Evolutionary conservation across 2,888 invertebrate species (phyloP).

Genomic region (Cantharis rufa): DNA sequence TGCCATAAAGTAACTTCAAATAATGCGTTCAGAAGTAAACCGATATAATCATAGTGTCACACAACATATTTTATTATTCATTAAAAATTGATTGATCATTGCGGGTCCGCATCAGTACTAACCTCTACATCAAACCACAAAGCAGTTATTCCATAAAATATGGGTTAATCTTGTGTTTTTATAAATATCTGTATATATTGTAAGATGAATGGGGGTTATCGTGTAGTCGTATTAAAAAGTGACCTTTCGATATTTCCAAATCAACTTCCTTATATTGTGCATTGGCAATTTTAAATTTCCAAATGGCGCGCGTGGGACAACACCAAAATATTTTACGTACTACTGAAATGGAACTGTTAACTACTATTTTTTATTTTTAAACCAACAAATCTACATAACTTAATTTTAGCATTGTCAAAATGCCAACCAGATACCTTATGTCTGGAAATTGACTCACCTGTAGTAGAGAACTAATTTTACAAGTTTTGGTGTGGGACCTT

Average conservation of each 20-base stretch:
- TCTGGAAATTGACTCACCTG: slow-evolving; percentile 1
- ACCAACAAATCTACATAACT: neutral
- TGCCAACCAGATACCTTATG: slow-evolving; percentile 13
- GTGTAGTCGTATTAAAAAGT: neutral
- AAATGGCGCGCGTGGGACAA: neutral
- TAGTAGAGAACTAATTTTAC: neutral
- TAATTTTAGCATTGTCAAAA: slow-evolving; percentile 16
- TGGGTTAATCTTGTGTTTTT: neutral
- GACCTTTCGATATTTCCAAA: neutral
- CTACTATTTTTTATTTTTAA: neutral
- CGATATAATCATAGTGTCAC: neutral
- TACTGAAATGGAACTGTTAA: neutral
- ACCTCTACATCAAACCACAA: too few species aligned
- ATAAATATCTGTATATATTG: neutral
- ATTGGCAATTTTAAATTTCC: neutral
- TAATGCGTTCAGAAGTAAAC: neutral
- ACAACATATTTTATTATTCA: neutral
- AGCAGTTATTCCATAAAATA: neutral
- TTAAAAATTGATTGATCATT: neutral
- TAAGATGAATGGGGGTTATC: neutral
- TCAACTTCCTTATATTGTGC: neutral
- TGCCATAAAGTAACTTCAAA: neutral
- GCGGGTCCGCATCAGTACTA: too few species aligned
- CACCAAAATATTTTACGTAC: neutral
- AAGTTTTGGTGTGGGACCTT: neutral